Evolutionary conservation across 2,888 invertebrate genomes (phyloP).

Genomic region (Chorisops tibialis): DNA sequence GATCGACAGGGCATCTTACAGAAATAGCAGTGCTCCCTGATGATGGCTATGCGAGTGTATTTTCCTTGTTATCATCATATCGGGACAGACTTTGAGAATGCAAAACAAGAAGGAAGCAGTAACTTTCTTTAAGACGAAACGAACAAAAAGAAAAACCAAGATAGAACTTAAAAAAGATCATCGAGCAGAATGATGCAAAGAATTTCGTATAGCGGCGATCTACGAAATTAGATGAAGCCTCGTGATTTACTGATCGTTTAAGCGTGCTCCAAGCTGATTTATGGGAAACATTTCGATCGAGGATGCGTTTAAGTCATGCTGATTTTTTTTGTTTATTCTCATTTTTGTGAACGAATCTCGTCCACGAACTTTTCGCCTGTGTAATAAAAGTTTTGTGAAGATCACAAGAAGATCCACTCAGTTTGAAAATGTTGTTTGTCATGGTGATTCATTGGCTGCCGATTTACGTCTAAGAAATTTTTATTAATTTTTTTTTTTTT

Average conservation of each 20-base stretch:
- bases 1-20: not conserved
- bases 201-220: not conserved
- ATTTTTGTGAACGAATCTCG: constrained; percentile 2
- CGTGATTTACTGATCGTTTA: constrained; percentile 24
- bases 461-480: not conserved
- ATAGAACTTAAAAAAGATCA: not conserved
- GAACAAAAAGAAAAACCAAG: not conserved
- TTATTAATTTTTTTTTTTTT: too few relatives aligned
- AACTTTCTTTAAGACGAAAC: not conserved
- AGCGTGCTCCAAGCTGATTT: constrained; percentile 15
- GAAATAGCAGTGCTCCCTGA: not conserved
- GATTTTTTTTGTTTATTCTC: not conserved
- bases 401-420: not conserved
- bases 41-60: not conserved
- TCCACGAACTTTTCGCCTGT: not conserved
- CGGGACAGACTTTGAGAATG: not conserved
- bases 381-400: not conserved
- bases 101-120: not conserved
- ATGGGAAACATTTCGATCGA: constrained; percentile 18
- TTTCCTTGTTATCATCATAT: not conserved
- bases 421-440: not conserved
- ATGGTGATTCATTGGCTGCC: constrained; percentile 1
- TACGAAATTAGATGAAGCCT: constrained; percentile 20
- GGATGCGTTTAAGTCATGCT: constrained; percentile 5
- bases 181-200: not conserved